Evolutionary conservation across 2,113 vertebrate genomes (phyloP).

Genomic region (Thermophis baileyi): DNA sequence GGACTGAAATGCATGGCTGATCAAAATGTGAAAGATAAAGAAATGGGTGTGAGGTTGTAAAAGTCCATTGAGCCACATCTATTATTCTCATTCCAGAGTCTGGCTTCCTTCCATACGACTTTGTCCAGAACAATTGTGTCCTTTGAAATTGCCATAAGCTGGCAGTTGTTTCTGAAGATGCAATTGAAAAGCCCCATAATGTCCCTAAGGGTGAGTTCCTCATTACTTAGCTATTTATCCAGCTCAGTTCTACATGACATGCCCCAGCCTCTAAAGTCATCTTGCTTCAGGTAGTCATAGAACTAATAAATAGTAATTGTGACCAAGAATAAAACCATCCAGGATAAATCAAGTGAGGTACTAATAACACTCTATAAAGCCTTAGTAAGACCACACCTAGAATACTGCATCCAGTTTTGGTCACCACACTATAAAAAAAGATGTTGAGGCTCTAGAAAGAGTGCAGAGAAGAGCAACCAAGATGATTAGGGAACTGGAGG

Average conservation of each 20-base stretch:
- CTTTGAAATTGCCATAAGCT: not conserved
- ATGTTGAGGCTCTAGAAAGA: too few species aligned
- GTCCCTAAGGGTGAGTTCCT: not conserved
- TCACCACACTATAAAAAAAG: too few species aligned
- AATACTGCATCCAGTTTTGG: too few species aligned
- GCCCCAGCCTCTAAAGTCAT: not conserved
- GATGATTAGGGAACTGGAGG: too few species aligned
- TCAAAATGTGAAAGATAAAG: not conserved
- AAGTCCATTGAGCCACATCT: not conserved
- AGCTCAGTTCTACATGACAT: not conserved
- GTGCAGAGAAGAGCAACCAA: too few species aligned
- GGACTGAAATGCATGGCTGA: slow-evolving; percentile 20
- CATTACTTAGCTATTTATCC: not conserved
- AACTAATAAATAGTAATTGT: not conserved
- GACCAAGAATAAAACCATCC: not conserved
- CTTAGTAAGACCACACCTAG: too few species aligned
- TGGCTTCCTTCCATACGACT: not conserved
- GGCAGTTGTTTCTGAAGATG: not conserved
- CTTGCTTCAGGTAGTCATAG: not conserved
- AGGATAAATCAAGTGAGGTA: not conserved
- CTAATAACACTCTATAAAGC: too few species aligned
- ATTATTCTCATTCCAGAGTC: not conserved
- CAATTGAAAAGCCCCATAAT: not conserved
- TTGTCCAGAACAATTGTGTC: not conserved
- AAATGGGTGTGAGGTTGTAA: not conserved